These are phyloP conservation scores for Thalassophryne amazonica DNA, from an alignment of 2,797 vertebrate species.

Conservation along the genomic window DNA sequence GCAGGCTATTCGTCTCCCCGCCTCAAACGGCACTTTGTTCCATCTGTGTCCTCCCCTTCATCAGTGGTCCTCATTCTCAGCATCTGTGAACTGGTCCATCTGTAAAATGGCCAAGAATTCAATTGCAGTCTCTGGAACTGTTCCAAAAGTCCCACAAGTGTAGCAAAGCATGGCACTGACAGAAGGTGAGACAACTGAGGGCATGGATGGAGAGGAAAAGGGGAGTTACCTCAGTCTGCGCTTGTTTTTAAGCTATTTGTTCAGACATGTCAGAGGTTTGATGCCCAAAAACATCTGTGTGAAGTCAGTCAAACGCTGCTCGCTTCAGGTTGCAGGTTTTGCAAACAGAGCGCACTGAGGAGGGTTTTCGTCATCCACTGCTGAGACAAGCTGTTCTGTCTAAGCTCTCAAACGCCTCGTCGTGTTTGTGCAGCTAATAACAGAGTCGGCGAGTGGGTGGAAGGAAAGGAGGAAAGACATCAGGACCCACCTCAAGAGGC, in stretches of 20 bases:
- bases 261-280: slow-evolving; percentile 18
- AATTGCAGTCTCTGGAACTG: slow-evolving; percentile 31
- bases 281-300: background rate
- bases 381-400: slow-evolving; percentile 47
- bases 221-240: background rate
- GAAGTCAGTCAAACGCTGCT: slow-evolving; percentile 4
- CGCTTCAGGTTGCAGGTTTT: slow-evolving; percentile 20
- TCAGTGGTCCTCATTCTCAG: slow-evolving; percentile 17
- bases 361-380: slow-evolving; percentile 6
- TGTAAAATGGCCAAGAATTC: slow-evolving; percentile 32
- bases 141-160: slow-evolving; percentile 23
- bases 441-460: slow-evolving; percentile 30
- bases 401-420: slow-evolving; percentile 14
- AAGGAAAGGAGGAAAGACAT: slow-evolving; percentile 21
- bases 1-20: slow-evolving; percentile 50
- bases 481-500: background rate
- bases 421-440: slow-evolving; percentile 44
- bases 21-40: slow-evolving; percentile 17
- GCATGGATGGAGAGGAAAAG: background rate
- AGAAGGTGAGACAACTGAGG: slow-evolving; percentile 4
- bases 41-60: slow-evolving; percentile 36
- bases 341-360: background rate
- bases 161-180: slow-evolving; percentile 11
- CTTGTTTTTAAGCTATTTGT: slow-evolving; percentile 6
- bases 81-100: slow-evolving; percentile 23